Base-by-base conservation (phyloP, 2,797 vertebrate species). In the Danio albolineatus region DNA sequence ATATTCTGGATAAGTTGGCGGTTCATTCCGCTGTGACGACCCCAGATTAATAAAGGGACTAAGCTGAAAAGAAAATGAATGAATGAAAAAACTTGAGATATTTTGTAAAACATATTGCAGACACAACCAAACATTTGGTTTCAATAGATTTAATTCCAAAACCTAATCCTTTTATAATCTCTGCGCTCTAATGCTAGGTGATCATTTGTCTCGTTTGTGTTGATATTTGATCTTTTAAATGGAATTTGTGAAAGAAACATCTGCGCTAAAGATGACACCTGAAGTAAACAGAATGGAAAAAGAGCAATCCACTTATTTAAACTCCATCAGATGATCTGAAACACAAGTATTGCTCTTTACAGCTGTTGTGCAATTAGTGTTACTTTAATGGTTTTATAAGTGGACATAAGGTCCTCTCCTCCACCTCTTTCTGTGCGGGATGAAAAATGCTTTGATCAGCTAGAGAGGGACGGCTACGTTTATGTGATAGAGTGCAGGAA, bases 391-490 rank as follows among this genome's bases (percentile, higher is more conserved):
- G 79, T 76, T 82, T 82, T 77, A 62, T 76, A 71, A 78, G 79
- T 44, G 76, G 78, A 75, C 79, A 79, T 82, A 80, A 83, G 81
- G 60, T 66, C 49, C 43, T 67, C 59, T 72, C 72, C 48, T 36
- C 59, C n/a, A 19, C 48, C 65, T 76, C 72, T 86, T 85, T 78
- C 85, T 81, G 79, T 78, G 71, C 21, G 56, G 56, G 80, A 60
- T 77, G 64, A 81, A 54, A 77, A 84, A 85, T 81, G 86, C 73
- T 83, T 79, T 76, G 66, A 81, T 83, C 83, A 83, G 78, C 62
- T 44, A 62, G n/a, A 56, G 76, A 84, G 83, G 89, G 90, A 91
- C 86, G 86, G 62, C 84, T 73, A 49, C 78, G 88, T 46, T 53
- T 16, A 7, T 79, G 28, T 80, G 83, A 59, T 57, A 28, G 41